Evolutionary conservation across 2,797 vertebrate species (phyloP).

Genomic region (Pangasius macronema): DNA sequence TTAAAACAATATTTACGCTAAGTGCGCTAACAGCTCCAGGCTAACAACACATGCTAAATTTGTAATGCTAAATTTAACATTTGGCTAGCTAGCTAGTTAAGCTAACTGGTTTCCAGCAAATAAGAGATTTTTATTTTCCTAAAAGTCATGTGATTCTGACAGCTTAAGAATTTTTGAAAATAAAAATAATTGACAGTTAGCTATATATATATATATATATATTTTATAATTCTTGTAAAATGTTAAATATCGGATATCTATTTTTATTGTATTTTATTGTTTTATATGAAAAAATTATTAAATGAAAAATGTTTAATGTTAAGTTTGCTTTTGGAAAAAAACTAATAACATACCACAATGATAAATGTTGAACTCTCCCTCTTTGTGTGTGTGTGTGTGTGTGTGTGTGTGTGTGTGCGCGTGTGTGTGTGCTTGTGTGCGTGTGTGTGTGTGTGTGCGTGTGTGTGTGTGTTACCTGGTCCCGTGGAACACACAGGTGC

Average conservation of each 20-base stretch:
- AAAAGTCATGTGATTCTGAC: neutral
- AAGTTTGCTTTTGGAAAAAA: no score
- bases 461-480: conserved; percentile 77
- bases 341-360: no score
- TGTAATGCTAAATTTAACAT: neutral
- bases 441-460: conserved; percentile 9
- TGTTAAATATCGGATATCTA: neutral
- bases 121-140: neutral
- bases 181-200: neutral
- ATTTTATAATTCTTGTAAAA: neutral
- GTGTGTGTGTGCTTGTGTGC: neutral
- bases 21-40: neutral
- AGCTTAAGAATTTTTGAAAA: neutral
- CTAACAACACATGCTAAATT: neutral
- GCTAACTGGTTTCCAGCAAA: neutral
- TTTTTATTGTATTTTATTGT: no score
- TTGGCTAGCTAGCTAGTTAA: neutral
- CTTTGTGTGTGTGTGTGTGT: neutral
- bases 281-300: neutral
- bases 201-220: no score
- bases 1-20: neutral
- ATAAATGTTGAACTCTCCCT: neutral
- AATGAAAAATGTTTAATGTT: no score
- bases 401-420: neutral
- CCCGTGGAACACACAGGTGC: conserved; percentile 85